Percentiles rank a stretch among this genome's conserved stretches.
Conservation (phyloP, 1,140 invertebrate genomes). For the Carcinoscorpius rotundicauda region DNA sequence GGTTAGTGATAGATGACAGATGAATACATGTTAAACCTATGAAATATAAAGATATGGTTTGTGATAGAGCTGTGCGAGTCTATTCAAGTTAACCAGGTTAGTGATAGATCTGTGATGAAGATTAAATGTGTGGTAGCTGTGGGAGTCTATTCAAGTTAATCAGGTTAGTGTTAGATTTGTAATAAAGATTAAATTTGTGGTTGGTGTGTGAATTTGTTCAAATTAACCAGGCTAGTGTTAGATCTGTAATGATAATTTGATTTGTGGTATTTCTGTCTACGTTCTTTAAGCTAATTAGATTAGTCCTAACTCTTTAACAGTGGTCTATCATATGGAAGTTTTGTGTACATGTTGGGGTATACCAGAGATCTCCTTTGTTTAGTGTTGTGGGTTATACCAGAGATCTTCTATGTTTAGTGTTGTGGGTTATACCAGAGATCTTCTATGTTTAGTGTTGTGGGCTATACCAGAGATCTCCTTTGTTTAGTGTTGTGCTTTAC, state of each 20-base stretch:
- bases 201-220: slow-evolving; percentile 96
- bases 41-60: slow-evolving; percentile 73
- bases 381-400: no score
- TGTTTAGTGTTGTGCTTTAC: no score
- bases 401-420: no score
- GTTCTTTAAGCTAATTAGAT: slow-evolving; percentile 76
- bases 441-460: no score
- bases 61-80: slow-evolving; percentile 95
- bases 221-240: slow-evolving; percentile 51
- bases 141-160: slow-evolving; percentile 89
- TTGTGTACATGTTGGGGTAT: no score
- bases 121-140: slow-evolving; percentile 91
- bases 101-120: no score
- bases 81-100: slow-evolving; percentile 91
- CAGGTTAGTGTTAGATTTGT: slow-evolving; percentile 36
- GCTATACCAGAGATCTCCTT: no score
- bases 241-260: no score
- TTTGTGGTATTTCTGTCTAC: slow-evolving; percentile 92
- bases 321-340: no score
- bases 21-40: slow-evolving; percentile 96
- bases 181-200: slow-evolving; percentile 44
- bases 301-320: slow-evolving; percentile 5
- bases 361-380: no score
- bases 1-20: slow-evolving; percentile 51
- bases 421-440: no score